phyloP scores from a whole-genome alignment of 1,140 invertebrate species.

The Caenorhabditis inopinata region DNA sequence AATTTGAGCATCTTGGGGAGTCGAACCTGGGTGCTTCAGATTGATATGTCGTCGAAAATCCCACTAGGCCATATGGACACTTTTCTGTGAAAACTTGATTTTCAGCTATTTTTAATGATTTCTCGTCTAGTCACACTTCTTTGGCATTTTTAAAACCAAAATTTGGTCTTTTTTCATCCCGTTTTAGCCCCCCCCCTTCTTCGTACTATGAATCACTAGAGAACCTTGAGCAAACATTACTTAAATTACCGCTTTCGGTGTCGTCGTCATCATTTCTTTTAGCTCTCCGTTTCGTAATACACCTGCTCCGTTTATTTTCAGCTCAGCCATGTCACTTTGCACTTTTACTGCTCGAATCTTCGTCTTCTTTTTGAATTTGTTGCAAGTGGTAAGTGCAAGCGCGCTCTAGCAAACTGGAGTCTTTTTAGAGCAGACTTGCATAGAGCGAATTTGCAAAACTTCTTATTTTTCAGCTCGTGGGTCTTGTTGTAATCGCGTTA shows the following conservation, averaged over 20 bases:
- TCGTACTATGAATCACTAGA: background rate
- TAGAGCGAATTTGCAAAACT: background rate
- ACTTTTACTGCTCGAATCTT: background rate
- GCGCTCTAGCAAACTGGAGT: too few species aligned
- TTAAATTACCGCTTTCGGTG: background rate
- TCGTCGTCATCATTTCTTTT: background rate
- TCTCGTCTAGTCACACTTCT: too few species aligned
- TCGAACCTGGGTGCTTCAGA: too few species aligned
- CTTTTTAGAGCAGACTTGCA: background rate
- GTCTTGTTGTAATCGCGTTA: constrained; percentile 24
- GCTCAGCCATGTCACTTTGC: constrained; percentile 28
- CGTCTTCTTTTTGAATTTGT: constrained; percentile 33
- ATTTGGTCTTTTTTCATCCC: too few species aligned
- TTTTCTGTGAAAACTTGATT: too few species aligned
- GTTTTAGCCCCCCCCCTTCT: too few species aligned
- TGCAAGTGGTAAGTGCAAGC: background rate
- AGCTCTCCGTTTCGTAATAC: background rate
- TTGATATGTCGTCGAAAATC: too few species aligned
- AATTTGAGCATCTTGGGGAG: too few species aligned
- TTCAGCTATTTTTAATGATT: too few species aligned
- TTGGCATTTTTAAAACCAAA: too few species aligned
- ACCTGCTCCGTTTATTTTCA: background rate
- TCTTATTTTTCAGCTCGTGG: constrained; percentile 42
- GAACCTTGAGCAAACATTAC: constrained; percentile 13
- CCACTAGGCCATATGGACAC: too few species aligned